Conservation (phyloP, 2,888 invertebrate species). For the Ellobium chinense region DNA sequence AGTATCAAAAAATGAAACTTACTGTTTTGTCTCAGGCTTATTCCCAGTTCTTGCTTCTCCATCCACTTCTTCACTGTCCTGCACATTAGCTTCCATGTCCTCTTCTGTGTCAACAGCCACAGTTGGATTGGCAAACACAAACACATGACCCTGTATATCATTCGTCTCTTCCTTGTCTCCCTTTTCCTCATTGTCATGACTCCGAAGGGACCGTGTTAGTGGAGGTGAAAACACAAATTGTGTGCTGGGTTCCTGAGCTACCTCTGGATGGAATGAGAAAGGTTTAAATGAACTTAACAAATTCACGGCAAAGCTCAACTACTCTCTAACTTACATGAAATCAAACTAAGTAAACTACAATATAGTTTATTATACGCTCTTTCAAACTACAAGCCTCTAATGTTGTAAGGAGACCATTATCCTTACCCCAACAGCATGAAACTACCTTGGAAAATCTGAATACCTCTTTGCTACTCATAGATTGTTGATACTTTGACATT, state of each 20-base stretch:
- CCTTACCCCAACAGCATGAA: too few species aligned
- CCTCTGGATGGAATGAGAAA: background rate
- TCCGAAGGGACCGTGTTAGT: background rate
- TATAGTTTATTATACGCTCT: too few species aligned
- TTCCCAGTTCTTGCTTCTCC: background rate
- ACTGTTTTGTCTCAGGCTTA: background rate
- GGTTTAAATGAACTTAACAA: too few species aligned
- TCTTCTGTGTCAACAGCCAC: background rate
- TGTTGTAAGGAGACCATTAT: too few species aligned
- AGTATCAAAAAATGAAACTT: background rate
- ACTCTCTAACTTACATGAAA: too few species aligned
- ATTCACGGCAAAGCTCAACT: too few species aligned
- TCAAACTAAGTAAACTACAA: too few species aligned
- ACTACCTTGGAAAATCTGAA: too few species aligned
- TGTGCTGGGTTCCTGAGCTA: background rate
- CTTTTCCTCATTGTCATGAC: background rate
- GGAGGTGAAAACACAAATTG: constrained; percentile 26
- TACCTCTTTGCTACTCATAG: too few species aligned
- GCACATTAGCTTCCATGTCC: too few species aligned
- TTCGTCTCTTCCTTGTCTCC: background rate
- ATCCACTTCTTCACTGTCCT: background rate
- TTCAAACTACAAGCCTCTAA: too few species aligned
- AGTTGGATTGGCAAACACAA: constrained; percentile 37
- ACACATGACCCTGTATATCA: background rate
- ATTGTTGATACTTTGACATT: too few species aligned